Evolutionary conservation across 2,797 vertebrate species (phyloP).

Genomic region (Echeneis naucrates): DNA sequence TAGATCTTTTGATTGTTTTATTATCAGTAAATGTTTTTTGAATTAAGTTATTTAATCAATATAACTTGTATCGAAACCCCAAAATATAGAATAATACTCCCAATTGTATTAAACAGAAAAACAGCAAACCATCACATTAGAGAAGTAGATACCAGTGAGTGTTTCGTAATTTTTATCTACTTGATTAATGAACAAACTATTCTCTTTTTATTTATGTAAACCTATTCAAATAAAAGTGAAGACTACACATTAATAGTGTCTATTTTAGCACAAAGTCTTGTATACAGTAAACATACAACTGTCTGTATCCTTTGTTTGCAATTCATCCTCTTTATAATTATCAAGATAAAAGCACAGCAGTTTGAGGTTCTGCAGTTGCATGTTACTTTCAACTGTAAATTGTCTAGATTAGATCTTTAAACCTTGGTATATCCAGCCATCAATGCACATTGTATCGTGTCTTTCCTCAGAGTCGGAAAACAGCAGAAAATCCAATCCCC

Average conservation of each 20-base stretch:
- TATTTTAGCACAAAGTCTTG: too few species aligned
- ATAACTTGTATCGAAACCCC: too few species aligned
- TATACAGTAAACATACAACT: neutral
- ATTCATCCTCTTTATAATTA: neutral
- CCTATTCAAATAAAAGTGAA: neutral
- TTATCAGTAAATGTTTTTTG: too few species aligned
- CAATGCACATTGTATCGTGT: constrained; percentile 12
- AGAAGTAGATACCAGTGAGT: too few species aligned
- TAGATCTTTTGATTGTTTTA: too few species aligned
- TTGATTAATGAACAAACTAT: neutral
- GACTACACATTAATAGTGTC: neutral
- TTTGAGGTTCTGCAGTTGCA: neutral
- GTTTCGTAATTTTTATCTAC: too few species aligned
- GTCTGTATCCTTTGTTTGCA: neutral
- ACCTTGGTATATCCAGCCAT: neutral
- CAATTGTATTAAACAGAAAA: too few species aligned
- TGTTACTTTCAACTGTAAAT: neutral
- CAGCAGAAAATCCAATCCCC: constrained; percentile 62
- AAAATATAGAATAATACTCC: too few species aligned
- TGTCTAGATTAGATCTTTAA: neutral
- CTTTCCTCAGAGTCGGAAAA: constrained; percentile 64
- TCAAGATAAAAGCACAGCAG: neutral
- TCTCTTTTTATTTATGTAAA: neutral
- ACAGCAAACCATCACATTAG: too few species aligned
- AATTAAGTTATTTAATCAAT: too few species aligned